Evolutionary conservation across 2,888 invertebrate genomes (phyloP), one percentile per base, ranked within the genome.

Genomic region (Himalopsyche kuldschensis): DNA sequence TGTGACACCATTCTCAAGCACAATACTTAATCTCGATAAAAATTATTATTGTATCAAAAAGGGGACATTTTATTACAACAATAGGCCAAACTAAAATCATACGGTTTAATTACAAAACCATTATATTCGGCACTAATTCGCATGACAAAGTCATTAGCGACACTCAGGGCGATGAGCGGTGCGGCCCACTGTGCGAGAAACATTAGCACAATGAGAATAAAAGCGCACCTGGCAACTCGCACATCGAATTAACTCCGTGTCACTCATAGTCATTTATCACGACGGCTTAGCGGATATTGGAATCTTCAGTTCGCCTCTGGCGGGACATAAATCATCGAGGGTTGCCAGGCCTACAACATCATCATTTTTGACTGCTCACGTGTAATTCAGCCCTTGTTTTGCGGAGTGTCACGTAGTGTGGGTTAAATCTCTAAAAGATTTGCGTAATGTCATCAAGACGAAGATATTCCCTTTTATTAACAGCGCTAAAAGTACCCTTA

Each of bases 221-320:
- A 35, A 82, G 63, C 75, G 78, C 55, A 55, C 82, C 41, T 46
- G 78, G 78, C 41, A 46, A 30, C 46, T 30, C 78, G 82, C 81
- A 69, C 35, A 69, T 69, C 69, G 85, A 85, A 85, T 85, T 84
- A 85, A 84, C 83, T 82, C 79, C 78, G 75, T 76, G 77, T 80
- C 83, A 69, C 83, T 69, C 69, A 69, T 75, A 81, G 82, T 83
- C 83, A 84, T 85, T 85, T 84, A 85, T 85, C 85, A 85, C 76
- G 63, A 41, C 32, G 82, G 84, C 82, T 82, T 82, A 81, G 79
- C 84, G 85, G 85, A 85, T 85, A 85, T 85, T 85, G 85, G 85
- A 85, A 84, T 85, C 85, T 82, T 84, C 85, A 82, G 75, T 77
- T 55, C 78, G 41, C 41, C 47, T 78, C 76, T 46, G 69, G 69